These are phyloP conservation scores for Acanthosepion esculentum DNA, from an alignment of 2,888 invertebrate species.

Conservation along the genomic window DNA sequence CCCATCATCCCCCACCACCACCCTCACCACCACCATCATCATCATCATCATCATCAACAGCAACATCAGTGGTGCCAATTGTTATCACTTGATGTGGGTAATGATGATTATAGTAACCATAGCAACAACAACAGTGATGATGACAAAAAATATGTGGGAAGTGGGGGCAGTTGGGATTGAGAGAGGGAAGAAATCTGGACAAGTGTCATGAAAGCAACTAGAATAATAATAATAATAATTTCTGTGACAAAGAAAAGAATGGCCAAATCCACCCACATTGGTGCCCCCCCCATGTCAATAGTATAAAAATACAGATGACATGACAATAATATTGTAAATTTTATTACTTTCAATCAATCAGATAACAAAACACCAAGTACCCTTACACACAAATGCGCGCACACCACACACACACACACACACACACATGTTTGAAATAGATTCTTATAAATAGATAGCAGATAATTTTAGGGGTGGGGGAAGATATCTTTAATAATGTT, in stretches of 20 bases:
- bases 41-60: not conserved
- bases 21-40: no score
- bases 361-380: no score
- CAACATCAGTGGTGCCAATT: not conserved
- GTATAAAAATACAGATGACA: not conserved
- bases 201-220: not conserved
- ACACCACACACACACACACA: no score
- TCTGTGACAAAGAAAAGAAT: not conserved
- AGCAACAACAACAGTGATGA: not conserved
- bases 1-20: not conserved
- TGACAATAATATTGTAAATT: not conserved
- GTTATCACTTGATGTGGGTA: not conserved
- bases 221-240: not conserved
- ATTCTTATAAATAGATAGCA: no score
- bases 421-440: no score
- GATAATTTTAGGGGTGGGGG: no score
- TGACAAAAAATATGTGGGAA: not conserved
- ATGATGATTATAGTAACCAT: not conserved
- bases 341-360: no score
- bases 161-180: not conserved
- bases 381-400: no score
- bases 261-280: not conserved
- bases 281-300: not conserved
- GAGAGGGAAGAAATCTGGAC: constrained; percentile 33
- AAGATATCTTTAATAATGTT: no score